Percentiles rank a stretch among this genome's conserved stretches.
Evolutionary conservation across 1,140 invertebrate genomes (phyloP).

Genomic region (Mamestra configurata): DNA sequence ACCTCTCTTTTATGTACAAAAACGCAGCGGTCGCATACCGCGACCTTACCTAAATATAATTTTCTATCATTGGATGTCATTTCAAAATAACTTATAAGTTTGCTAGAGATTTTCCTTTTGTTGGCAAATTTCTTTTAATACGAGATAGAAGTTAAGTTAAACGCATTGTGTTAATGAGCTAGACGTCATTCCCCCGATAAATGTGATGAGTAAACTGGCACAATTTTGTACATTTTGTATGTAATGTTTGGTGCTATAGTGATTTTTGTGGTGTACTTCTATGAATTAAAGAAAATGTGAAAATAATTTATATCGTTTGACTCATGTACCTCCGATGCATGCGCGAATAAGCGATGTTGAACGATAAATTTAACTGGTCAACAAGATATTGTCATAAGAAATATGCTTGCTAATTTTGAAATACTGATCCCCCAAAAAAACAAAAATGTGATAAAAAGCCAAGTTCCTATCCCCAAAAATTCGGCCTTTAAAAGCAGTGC

Average conservation of each 20-base stretch:
- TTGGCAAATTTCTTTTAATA: background rate
- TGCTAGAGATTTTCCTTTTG: background rate
- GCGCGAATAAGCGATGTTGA: too few relatives aligned
- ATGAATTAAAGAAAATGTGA: slow-evolving; percentile 76
- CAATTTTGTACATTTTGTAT: slow-evolving; percentile 87
- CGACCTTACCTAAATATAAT: background rate
- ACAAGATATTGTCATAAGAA: too few relatives aligned
- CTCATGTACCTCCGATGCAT: background rate
- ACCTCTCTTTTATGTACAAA: too few relatives aligned
- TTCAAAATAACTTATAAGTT: slow-evolving; percentile 21
- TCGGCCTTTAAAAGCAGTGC: too few relatives aligned
- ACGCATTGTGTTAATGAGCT: slow-evolving; percentile 42
- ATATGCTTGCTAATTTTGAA: too few relatives aligned
- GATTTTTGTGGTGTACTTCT: slow-evolving; percentile 83
- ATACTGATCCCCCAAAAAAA: too few relatives aligned
- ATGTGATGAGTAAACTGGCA: slow-evolving; percentile 69
- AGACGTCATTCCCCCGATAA: slow-evolving; percentile 40
- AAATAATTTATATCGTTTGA: slow-evolving; percentile 48
- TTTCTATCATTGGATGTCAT: background rate
- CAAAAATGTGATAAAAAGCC: too few relatives aligned
- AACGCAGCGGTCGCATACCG: too few relatives aligned
- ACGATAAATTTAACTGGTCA: too few relatives aligned
- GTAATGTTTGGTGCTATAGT: slow-evolving; percentile 86
- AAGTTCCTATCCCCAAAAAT: too few relatives aligned
- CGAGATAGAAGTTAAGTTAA: background rate